Percentiles rank a stretch among this genome's conserved stretches.
Conservation (phyloP, 2,797 vertebrate species). For the Euphonia xanthogaster region DNA sequence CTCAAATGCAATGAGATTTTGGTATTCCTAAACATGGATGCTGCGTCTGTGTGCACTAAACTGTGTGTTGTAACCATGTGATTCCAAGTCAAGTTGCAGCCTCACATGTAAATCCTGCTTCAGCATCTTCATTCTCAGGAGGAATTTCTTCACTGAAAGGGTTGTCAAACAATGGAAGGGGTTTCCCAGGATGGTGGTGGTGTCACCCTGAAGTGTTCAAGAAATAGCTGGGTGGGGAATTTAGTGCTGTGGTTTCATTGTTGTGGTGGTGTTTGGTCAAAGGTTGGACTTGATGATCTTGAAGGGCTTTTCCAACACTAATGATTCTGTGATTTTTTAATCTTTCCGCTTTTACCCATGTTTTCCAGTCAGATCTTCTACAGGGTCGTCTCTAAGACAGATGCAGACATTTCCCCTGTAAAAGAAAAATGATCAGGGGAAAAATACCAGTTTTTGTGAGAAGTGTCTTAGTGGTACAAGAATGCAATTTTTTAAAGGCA, state of each 20-base stretch:
- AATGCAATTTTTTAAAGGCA: neutral
- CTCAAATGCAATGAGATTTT: neutral
- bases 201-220: neutral
- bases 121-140: neutral
- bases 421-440: accelerated
- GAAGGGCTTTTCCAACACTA: neutral
- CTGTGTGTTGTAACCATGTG: neutral
- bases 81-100: neutral
- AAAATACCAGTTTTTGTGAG: neutral
- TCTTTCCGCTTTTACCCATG: neutral
- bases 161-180: neutral
- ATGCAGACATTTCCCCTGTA: neutral
- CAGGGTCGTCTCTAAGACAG: neutral
- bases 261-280: neutral
- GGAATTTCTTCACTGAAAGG: neutral
- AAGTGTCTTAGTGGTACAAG: neutral
- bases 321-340: neutral
- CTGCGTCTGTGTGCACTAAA: neutral
- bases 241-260: neutral
- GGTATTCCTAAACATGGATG: neutral
- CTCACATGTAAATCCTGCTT: neutral
- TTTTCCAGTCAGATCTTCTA: neutral
- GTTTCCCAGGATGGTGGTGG: neutral
- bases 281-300: neutral
- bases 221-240: neutral